A percentile compares a stretch with the other conserved stretches of the same genome.
phyloP scores from a whole-genome alignment of 1,140 invertebrate species.

The Papilio glaucus region DNA sequence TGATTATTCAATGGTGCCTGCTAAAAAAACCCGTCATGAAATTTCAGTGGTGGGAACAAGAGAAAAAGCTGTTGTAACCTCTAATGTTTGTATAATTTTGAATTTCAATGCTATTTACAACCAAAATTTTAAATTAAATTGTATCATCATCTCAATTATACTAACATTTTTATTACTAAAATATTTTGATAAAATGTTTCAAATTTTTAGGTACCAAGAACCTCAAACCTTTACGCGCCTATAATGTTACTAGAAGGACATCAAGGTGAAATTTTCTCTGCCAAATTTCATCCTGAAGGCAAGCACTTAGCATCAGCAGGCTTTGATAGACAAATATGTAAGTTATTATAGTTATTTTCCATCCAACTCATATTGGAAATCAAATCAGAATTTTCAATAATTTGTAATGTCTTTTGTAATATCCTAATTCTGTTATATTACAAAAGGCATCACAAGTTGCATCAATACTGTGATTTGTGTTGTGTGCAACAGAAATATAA shows the following conservation, averaged over 20 bases:
- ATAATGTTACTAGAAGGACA: constrained; percentile 99
- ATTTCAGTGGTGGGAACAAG: constrained; percentile 85
- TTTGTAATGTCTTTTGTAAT: too few relatives aligned
- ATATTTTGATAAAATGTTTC: constrained; percentile 1
- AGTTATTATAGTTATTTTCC: constrained; percentile 84
- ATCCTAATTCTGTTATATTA: too few relatives aligned
- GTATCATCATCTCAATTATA: background rate
- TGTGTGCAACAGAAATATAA: constrained; percentile 15
- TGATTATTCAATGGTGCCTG: constrained; percentile 88
- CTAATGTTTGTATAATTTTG: constrained; percentile 68
- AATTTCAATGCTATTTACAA: background rate
- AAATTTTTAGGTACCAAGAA: constrained; percentile 86
- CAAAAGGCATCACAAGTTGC: too few relatives aligned
- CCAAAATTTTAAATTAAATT: background rate
- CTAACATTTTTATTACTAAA: background rate
- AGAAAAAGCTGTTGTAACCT: constrained; percentile 87
- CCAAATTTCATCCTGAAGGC: constrained; percentile 98
- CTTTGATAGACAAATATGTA: constrained; percentile 98
- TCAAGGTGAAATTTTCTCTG: constrained; percentile 96
- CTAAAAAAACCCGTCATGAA: constrained; percentile 89
- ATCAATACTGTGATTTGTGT: too few relatives aligned
- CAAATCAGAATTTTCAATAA: too few relatives aligned
- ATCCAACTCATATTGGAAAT: too few relatives aligned
- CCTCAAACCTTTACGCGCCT: constrained; percentile 94
- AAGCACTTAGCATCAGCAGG: constrained; percentile 96